These are phyloP conservation scores for Steinernema carpocapsae DNA, from an alignment of 2,888 invertebrate genomes.

Conservation along the genomic window DNA sequence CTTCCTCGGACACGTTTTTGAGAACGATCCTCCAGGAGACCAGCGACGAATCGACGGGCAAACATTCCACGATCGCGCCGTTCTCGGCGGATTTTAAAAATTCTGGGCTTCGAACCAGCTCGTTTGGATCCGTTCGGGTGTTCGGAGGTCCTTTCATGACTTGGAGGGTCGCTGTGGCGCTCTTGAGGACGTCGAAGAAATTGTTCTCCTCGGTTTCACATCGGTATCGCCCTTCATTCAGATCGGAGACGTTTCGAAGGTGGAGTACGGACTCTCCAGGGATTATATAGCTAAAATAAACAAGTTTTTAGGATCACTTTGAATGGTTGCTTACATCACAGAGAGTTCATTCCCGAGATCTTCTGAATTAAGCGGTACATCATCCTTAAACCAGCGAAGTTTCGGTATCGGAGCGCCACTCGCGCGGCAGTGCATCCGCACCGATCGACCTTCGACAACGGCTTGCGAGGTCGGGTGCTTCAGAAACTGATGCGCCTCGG, in stretches of 20 bases:
- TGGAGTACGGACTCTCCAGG: conserved; percentile 9
- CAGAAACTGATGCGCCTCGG: neutral
- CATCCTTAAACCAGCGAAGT: conserved; percentile 6
- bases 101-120: neutral
- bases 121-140: neutral
- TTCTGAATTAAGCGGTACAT: neutral
- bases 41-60: neutral
- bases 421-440: conserved; percentile 10
- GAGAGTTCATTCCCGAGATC: neutral
- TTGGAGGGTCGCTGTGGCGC: neutral
- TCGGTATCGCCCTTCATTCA: conserved; percentile 1
- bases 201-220: neutral
- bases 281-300: neutral
- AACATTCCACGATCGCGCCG: neutral
- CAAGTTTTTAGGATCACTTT: neutral
- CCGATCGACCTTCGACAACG: neutral
- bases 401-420: neutral
- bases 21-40: conserved; percentile 9
- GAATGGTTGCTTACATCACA: neutral
- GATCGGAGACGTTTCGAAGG: neutral
- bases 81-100: neutral
- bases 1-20: neutral
- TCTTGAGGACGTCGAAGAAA: neutral
- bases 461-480: conserved; percentile 1
- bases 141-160: neutral